Evolutionary conservation across 1,140 invertebrate species (phyloP).

Genomic region (Papilio dardanus): DNA sequence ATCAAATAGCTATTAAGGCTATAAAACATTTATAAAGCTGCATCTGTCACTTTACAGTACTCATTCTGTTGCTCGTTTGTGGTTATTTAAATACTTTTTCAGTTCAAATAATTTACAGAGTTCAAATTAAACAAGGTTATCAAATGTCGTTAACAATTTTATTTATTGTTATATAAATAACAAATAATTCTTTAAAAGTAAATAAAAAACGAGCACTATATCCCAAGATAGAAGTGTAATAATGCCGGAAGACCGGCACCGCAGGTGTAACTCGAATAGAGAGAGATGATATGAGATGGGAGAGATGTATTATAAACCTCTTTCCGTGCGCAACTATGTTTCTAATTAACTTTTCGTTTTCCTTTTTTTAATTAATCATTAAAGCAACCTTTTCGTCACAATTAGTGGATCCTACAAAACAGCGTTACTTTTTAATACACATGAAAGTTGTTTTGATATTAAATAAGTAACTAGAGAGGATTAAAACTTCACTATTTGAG

Average conservation of each 20-base stretch:
- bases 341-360: conserved; percentile 18
- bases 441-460: background rate
- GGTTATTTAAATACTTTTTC: conserved; percentile 9
- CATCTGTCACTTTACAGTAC: background rate
- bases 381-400: background rate
- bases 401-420: background rate
- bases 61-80: conserved; percentile 18
- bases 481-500: background rate
- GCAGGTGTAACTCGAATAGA: conserved; percentile 9
- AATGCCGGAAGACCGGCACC: background rate
- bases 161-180: background rate
- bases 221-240: background rate
- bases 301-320: conserved; percentile 5
- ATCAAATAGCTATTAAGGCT: conserved; percentile 12
- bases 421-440: background rate
- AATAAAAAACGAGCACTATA: too few species aligned
- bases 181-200: background rate
- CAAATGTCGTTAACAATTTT: background rate
- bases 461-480: background rate
- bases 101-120: background rate
- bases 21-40: conserved; percentile 13
- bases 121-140: background rate
- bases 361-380: conserved; percentile 21
- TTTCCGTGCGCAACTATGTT: background rate
- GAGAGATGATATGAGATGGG: too few species aligned